phyloP scores from a whole-genome alignment of 30 jellyfish, hydroid and myxozoan species.

The Pseudorhiza aurosa region DNA sequence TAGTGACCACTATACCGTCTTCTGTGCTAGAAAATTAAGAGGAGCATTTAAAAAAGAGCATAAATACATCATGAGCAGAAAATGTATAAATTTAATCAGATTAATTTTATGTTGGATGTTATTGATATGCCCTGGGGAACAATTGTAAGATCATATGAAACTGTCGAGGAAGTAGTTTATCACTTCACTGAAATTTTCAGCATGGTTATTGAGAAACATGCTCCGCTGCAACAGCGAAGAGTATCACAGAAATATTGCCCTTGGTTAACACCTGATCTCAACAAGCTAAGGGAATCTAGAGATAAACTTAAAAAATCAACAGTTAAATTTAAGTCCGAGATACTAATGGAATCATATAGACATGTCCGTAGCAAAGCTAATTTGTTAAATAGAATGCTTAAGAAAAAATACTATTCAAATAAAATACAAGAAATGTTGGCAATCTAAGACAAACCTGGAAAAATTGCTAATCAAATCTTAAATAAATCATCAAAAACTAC shows the following conservation, averaged over 20 bases:
- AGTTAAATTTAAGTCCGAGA: neutral
- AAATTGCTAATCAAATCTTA: neutral
- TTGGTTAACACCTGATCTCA: conserved; percentile 1
- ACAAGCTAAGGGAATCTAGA: neutral
- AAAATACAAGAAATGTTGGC: neutral
- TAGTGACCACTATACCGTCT: too few relatives aligned
- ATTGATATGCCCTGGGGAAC: neutral
- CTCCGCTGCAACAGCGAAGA: neutral
- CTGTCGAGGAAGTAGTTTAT: neutral
- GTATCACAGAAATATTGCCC: conserved; percentile 2
- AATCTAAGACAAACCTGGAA: neutral
- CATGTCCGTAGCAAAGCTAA: neutral
- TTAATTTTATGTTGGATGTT: neutral
- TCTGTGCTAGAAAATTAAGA: too few relatives aligned
- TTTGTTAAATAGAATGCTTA: neutral
- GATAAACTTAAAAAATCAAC: neutral
- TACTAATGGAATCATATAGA: neutral
- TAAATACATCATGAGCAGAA: neutral
- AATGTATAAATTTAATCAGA: neutral
- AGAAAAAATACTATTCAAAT: neutral
- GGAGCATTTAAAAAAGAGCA: neutral
- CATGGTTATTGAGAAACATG: neutral
- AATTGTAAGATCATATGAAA: neutral
- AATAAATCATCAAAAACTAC: neutral
- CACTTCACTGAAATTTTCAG: neutral